phyloP scores from a whole-genome alignment of 2,113 vertebrate genomes.

The Ornithorhynchus anatinus region DNA sequence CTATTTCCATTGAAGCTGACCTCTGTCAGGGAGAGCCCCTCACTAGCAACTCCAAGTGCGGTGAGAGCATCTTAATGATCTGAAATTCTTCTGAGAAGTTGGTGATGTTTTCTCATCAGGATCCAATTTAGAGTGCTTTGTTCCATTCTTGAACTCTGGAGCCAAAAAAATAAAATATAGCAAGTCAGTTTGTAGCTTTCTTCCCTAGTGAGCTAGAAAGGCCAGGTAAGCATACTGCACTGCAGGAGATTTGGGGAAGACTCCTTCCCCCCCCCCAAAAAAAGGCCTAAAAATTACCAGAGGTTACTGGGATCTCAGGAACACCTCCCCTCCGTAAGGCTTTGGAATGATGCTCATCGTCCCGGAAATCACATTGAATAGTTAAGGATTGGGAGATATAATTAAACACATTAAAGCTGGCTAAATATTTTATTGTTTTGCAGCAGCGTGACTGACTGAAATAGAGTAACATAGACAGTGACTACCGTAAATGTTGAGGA shows the following conservation, averaged over 20 bases:
- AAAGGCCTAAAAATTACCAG: conserved; percentile 69
- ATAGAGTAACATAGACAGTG: conserved; percentile 43
- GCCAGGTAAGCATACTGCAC: conserved; percentile 66
- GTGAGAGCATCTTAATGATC: conserved; percentile 83
- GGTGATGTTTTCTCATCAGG: conserved; percentile 91
- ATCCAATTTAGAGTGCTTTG: conserved; percentile 92
- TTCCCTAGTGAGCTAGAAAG: conserved; percentile 67
- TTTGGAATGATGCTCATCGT: conserved; percentile 27
- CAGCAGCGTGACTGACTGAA: conserved; percentile 46
- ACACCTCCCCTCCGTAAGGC: neutral
- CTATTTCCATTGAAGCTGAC: conserved; percentile 80
- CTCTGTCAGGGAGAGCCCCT: conserved; percentile 81
- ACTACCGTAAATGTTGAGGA: conserved; percentile 54
- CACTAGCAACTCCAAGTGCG: conserved; percentile 79
- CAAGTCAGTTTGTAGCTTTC: conserved; percentile 74
- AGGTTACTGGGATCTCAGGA: conserved; percentile 41
- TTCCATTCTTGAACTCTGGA: conserved; percentile 87
- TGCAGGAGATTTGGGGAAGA: conserved; percentile 67
- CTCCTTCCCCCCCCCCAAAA: conserved; percentile 57
- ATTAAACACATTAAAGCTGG: conserved; percentile 55
- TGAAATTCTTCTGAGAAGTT: conserved; percentile 87
- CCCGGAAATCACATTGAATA: conserved; percentile 46
- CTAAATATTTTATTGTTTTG: conserved; percentile 62
- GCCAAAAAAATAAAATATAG: conserved; percentile 77
- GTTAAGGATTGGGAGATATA: conserved; percentile 51